Conservation (phyloP, 2,113 vertebrate genomes). For the Nansenia antarctica region DNA sequence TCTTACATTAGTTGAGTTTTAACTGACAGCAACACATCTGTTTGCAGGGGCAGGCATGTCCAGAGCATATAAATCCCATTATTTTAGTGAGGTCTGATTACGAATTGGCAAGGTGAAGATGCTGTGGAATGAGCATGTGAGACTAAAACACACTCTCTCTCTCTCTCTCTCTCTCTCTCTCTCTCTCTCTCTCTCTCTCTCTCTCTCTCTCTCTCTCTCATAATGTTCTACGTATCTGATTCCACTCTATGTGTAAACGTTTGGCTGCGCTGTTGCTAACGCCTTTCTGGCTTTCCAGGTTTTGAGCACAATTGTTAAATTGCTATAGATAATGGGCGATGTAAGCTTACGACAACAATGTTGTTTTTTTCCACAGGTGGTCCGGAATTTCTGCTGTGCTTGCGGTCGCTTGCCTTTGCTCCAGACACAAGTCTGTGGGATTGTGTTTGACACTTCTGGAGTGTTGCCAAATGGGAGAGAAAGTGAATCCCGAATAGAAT, state of each 20-base stretch:
- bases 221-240: not conserved
- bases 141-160: not conserved
- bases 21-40: not conserved
- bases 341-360: not conserved
- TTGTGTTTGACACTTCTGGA: not conserved
- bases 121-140: not conserved
- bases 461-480: not conserved
- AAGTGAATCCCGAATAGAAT: not conserved
- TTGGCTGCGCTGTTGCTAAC: not conserved
- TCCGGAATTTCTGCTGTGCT: not conserved
- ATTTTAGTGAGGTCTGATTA: not conserved
- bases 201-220: too few relatives aligned
- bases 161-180: not conserved
- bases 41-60: not conserved
- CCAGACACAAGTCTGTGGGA: not conserved
- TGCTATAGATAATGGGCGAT: not conserved
- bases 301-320: not conserved
- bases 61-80: not conserved
- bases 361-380: not conserved
- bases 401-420: not conserved
- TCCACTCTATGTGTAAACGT: not conserved
- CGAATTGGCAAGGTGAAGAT: not conserved
- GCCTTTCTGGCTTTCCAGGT: not conserved
- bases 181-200: too few relatives aligned
- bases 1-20: not conserved